Base-by-base conservation (phyloP, 2,797 vertebrate species). In the Jordanella pulchra region DNA sequence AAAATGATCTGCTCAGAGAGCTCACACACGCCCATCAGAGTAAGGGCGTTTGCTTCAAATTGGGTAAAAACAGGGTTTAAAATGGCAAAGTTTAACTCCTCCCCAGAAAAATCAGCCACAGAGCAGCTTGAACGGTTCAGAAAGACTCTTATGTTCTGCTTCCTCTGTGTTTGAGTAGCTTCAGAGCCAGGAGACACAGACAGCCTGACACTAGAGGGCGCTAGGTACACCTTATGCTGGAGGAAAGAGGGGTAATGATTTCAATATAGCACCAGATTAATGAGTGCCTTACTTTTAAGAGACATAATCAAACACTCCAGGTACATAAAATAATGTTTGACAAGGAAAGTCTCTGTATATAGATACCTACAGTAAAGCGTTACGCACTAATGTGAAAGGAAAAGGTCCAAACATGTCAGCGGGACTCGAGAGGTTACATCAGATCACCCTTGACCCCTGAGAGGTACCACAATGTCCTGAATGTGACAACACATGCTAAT, bases 21-120 rank as follows among this genome's bases (percentile, higher is more conserved):
- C 75, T 80, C 65, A 77, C 73, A 39, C 58, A 73, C 71, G 82
- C 81, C 83, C 67, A 65, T 83, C 77, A 76, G 79, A 76, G 75
- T 44, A 30, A 53, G 74, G 84, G 84, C 81, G 48, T 84, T 85
- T 81, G 73, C 75, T 77, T 79, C 73, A 89, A 88, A 84, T 89
- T 87, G 89, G 91, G 91, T 89, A 70, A 87, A 39, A 91, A 93
- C 91, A 92, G 93, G 91, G 93, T 93, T 91, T 78, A 79, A 88
- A 76, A 72, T 75, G 32, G 79, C 72, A 80, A 75, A 78, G 66
- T 30, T 79, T 25, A 69, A 63, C 28, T 75, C 79, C 17, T 35
- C 51, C n/a, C 10, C 10, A 21, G 11, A 15, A 3, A 48, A 32
- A 47, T 11, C 1, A 32, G 53, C 18, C 39, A 45, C 17, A 53